Conservation (phyloP, 2,113 vertebrate species). For the Ellobius talpinus region DNA sequence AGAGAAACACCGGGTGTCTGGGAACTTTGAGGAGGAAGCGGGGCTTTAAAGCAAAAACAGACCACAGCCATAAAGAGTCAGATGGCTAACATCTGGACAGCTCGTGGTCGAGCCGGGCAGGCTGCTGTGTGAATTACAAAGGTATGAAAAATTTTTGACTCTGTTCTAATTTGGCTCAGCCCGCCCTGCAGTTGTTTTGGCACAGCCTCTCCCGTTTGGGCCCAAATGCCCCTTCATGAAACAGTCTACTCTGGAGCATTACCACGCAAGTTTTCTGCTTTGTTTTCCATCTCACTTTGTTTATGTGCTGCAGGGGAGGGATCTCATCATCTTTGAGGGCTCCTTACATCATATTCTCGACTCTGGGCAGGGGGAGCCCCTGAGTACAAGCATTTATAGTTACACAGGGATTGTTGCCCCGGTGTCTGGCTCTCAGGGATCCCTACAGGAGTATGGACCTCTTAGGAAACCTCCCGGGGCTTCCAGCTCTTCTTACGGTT, state of each 20-base stretch:
- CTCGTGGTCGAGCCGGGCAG: conserved; percentile 22
- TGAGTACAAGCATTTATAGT: neutral
- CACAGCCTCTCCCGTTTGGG: conserved; percentile 59
- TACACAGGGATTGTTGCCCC: neutral
- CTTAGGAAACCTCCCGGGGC: neutral
- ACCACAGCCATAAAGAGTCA: conserved; percentile 70
- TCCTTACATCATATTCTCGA: conserved; percentile 53
- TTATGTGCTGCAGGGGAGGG: conserved; percentile 68
- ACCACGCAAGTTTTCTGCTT: conserved; percentile 76
- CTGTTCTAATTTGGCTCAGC: conserved; percentile 73
- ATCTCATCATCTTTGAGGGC: conserved; percentile 55
- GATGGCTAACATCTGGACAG: conserved; percentile 70
- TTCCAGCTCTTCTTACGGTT: neutral
- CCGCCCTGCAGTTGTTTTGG: conserved; percentile 67
- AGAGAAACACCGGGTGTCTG: conserved; percentile 40
- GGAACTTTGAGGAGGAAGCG: conserved; percentile 49
- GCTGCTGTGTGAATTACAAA: conserved; percentile 66
- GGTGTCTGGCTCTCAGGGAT: neutral
- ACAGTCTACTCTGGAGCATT: conserved; percentile 53
- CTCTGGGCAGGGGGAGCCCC: neutral
- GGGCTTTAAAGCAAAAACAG: conserved; percentile 56
- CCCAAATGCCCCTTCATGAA: conserved; percentile 67
- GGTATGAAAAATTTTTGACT: conserved; percentile 76
- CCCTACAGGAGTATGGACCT: neutral
- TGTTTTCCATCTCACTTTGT: conserved; percentile 83